phyloP scores from a whole-genome alignment of 2,888 invertebrate genomes.

The Eilema griseolum region DNA sequence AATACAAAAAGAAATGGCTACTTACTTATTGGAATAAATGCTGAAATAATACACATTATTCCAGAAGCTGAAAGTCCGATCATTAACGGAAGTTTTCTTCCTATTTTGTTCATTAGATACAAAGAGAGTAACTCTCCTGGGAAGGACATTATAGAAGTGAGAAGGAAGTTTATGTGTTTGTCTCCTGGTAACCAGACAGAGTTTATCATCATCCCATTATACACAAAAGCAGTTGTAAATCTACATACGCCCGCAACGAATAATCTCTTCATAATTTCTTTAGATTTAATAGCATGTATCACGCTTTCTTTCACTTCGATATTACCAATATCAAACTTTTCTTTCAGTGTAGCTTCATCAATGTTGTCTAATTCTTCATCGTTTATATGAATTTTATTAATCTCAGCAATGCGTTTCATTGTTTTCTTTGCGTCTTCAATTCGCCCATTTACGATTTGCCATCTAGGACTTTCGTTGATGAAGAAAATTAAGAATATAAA shows the following conservation, averaged over 20 bases:
- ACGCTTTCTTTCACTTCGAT: slow-evolving; percentile 64
- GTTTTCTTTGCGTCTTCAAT: slow-evolving; percentile 64
- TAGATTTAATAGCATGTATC: slow-evolving; percentile 64
- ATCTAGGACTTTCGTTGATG: slow-evolving; percentile 14
- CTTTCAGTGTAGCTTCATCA: slow-evolving; percentile 61
- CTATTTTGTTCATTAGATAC: slow-evolving; percentile 74
- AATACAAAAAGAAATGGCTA: slow-evolving; percentile 10
- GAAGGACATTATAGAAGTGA: slow-evolving; percentile 75
- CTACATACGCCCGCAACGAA: slow-evolving; percentile 61
- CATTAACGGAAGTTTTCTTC: slow-evolving; percentile 70
- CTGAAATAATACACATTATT: slow-evolving; percentile 62
- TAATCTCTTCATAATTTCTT: slow-evolving; percentile 66
- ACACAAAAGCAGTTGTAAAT: slow-evolving; percentile 73
- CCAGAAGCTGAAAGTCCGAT: slow-evolving; percentile 67
- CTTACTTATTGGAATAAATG: slow-evolving; percentile 68
- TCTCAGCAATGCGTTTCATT: slow-evolving; percentile 61
- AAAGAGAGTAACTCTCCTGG: slow-evolving; percentile 74
- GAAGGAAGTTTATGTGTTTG: slow-evolving; percentile 74
- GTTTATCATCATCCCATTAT: slow-evolving; percentile 75
- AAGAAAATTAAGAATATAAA: slow-evolving; percentile 2
- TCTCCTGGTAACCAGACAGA: slow-evolving; percentile 76
- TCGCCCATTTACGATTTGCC: slow-evolving; percentile 74
- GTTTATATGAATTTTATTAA: slow-evolving; percentile 68
- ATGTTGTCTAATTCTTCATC: slow-evolving; percentile 60
- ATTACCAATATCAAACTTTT: slow-evolving; percentile 66